Conservation (phyloP, 2,888 invertebrate genomes). For the Lochmaea crataegi region DNA sequence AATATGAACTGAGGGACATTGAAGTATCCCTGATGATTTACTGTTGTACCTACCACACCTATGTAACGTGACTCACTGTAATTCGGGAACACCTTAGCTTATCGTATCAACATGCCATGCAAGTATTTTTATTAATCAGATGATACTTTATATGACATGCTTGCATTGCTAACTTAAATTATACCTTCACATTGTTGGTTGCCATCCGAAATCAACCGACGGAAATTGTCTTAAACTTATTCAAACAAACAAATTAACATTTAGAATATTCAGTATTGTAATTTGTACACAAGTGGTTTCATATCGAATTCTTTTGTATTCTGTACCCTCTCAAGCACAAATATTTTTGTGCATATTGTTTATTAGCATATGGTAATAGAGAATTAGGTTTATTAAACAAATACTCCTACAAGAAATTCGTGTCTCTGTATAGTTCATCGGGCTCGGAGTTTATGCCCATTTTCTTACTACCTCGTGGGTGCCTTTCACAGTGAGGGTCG, state of each 20-base stretch:
- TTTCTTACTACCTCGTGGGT: too few relatives aligned
- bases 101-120: conserved; percentile 39
- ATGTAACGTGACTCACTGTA: conserved; percentile 52
- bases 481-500: too few relatives aligned
- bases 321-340: neutral
- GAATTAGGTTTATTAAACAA: neutral
- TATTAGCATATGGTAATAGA: neutral
- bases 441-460: too few relatives aligned
- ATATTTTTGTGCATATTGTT: neutral
- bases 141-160: conserved; percentile 29
- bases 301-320: neutral
- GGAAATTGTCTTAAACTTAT: neutral
- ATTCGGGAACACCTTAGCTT: conserved; percentile 44
- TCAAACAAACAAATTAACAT: neutral
- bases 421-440: too few relatives aligned
- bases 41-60: conserved; percentile 50
- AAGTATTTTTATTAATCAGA: conserved; percentile 33
- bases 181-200: neutral
- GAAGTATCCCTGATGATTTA: conserved; percentile 47
- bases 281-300: neutral
- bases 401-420: neutral
- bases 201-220: neutral
- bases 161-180: conserved; percentile 15
- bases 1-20: conserved; percentile 33
- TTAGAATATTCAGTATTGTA: neutral